Base-by-base conservation (phyloP, 2,888 invertebrate species). In the Dryocosmus kuriphilus region DNA sequence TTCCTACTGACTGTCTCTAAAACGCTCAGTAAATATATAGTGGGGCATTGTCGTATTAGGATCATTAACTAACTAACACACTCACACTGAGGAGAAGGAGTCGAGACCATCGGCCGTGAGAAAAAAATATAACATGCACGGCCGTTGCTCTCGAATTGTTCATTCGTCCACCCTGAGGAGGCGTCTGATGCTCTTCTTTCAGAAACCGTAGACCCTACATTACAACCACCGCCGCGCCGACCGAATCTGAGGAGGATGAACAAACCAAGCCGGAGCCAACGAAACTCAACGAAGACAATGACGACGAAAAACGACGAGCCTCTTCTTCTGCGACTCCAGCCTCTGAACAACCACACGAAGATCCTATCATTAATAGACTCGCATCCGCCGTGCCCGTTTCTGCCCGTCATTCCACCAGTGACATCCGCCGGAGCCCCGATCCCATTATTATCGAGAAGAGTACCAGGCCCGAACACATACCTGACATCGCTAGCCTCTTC, bases 401-500 rank as follows among this genome's bases (percentile, higher is more conserved):
- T 46, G 51, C 71, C 14, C 71, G 71, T 30, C 71, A 78, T 38
- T 76, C 77, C 55, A 76, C 62, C 32, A 73, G 78, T 5, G 65
- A 81, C 63, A 76, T 77, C 41, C 67, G 76, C 73, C 76, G 79
- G 2, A 78, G 80, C 5, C 75, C 78, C 30, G 80, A 79, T 30
- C 85, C 87, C 35, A 87, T 79, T 27, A 79, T 80, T 71, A 75
- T 83, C 32, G 83, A 80, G 46, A 81, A 83, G 57, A 74, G 74
- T 74, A 77, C 79, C 74, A 91, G 89, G 75, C 90, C 92, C 46
- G 93, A 94, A 82, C 92, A 93, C 76, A 93, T 94, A 32, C 94
- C 94, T 46, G 94, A 94, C 88, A 94, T 94, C 81, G 92, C 94
- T 86, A 93, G 93, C 62, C 93, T 94, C 84, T 94, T 94, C 88